Conservation (phyloP, 1,140 invertebrate genomes). For the Heterodera schachtii region DNA sequence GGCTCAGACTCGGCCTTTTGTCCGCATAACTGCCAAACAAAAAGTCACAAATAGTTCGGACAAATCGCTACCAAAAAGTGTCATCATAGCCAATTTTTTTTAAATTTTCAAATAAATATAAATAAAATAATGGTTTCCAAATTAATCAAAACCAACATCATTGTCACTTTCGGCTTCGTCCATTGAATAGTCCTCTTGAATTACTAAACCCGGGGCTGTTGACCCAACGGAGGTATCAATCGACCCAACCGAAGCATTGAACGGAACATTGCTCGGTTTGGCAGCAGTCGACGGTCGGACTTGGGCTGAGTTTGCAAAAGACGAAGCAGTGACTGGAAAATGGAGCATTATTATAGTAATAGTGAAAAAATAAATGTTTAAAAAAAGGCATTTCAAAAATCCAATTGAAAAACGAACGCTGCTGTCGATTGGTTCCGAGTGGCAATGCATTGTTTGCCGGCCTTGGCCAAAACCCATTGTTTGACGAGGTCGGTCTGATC, state of each 20-base stretch:
- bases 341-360: too few species aligned
- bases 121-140: neutral
- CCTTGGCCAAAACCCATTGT: neutral
- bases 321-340: neutral
- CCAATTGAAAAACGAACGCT: too few species aligned
- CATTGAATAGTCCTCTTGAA: constrained; percentile 13
- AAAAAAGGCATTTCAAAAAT: too few species aligned
- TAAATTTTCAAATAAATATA: neutral
- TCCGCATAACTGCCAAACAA: constrained; percentile 6
- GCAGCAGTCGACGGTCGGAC: neutral
- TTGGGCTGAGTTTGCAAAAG: neutral
- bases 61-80: neutral
- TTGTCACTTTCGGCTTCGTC: constrained; percentile 21
- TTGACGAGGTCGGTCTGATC: neutral
- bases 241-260: neutral
- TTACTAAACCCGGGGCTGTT: neutral
- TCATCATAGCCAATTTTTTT: neutral
- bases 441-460: neutral
- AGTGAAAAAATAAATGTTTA: too few species aligned
- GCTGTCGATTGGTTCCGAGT: neutral
- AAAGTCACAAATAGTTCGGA: constrained; percentile 11
- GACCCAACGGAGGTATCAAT: neutral
- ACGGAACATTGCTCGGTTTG: neutral
- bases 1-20: constrained; percentile 32
- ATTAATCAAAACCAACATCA: neutral